Conservation (phyloP, 2,888 invertebrate genomes). For the Standfussiana lucernea region DNA sequence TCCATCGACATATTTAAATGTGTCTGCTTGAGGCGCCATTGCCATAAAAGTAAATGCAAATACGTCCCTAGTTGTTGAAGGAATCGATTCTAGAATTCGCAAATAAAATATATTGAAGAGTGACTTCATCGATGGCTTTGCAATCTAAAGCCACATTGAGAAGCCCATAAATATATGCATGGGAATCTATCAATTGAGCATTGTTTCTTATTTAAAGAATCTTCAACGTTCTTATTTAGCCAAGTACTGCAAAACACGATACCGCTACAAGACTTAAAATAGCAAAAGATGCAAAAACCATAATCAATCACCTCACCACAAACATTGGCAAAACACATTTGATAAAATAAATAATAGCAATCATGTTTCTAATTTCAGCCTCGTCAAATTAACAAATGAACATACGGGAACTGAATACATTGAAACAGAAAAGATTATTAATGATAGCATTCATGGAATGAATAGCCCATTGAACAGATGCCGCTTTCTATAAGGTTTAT, state of each 20-base stretch:
- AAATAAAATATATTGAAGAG: conserved; percentile 29
- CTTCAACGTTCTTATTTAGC: not conserved
- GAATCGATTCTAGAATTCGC: conserved; percentile 23
- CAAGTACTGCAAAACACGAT: not conserved
- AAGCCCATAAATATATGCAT: not conserved
- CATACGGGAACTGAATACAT: conserved; percentile 70
- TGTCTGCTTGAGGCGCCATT: conserved; percentile 52
- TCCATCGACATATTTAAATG: conserved; percentile 61
- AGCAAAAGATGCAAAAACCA: conserved; percentile 10
- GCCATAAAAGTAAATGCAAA: conserved; percentile 49
- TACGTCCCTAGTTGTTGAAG: conserved; percentile 31
- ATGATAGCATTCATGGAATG: conserved; percentile 76
- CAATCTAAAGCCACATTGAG: conserved; percentile 6
- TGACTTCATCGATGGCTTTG: conserved; percentile 11
- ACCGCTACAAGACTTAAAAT: not conserved
- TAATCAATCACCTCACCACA: conserved; percentile 39
- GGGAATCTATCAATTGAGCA: conserved; percentile 6
- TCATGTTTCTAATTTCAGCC: conserved; percentile 70
- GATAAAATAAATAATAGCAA: conserved; percentile 66
- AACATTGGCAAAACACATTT: conserved; percentile 44
- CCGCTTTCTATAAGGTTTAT: conserved; percentile 75
- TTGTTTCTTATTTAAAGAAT: not conserved
- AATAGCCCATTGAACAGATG: conserved; percentile 75
- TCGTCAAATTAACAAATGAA: conserved; percentile 71
- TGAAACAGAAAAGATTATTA: conserved; percentile 76